Evolutionary conservation across 35 echinoderm and acorn worm species (phyloP), one percentile per base, ranked within the genome.

Genomic region (Heliocidaris tuberculata): DNA sequence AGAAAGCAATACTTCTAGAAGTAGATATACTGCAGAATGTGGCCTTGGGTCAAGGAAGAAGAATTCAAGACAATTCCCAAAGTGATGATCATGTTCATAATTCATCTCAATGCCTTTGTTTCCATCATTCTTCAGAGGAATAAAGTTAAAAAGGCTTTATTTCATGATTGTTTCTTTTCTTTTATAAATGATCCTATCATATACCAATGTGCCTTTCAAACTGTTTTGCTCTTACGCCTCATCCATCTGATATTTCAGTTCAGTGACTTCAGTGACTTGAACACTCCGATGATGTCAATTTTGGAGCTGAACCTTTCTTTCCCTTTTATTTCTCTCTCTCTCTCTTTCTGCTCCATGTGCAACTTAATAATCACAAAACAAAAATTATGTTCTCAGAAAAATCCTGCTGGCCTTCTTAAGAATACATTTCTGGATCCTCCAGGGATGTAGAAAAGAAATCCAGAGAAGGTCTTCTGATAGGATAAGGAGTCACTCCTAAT

Each of bases 351-450:
- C 27, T 78, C 21, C 21, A 7, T 56, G 21, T 8, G 19, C 27
- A 78, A n/a, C 65, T 78, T 78, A 15, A 56, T 24, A 21, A 78
- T 78, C 65, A 78, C 4, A 24, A 6, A 78, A 78, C 65, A 78
- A 78, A 56, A 78, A 78, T 78, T 29, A 78, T 78, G 65, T 78
- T 78, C 65, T 78, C 65, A 78, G 65, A 78, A n/a, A 78, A 78
- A 78, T 78, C 65, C 65, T 27, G 7, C 2, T 78, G 65, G 27
- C 65, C 65, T 78, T 56, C 7, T 2, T 78, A 78, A n/a, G 65
- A 78, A 21, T 27, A 78, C 65, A 78, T 78, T 78, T 78, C 65
- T 78, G 21, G 0, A 78, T n/a, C 27, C 65, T 78, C 65, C 65
- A 29, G 65, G 27, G 65, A 78, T 24, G 27, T n/a, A 78, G 17